A percentile compares a stretch with the other conserved stretches of the same genome.
phyloP scores from a whole-genome alignment of 2,888 invertebrate genomes.

The Meloe dianella region DNA sequence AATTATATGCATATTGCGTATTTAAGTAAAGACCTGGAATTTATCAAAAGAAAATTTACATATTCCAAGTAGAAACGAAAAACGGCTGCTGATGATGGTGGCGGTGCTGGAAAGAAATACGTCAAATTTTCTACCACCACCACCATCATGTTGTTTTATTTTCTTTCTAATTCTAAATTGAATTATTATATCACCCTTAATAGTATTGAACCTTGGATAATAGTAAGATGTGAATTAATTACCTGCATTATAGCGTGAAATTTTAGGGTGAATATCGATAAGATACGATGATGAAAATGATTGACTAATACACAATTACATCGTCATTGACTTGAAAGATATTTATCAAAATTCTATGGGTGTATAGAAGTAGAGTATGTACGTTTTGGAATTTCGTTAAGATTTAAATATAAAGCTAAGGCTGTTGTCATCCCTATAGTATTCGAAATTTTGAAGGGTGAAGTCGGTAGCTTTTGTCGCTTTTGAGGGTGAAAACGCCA shows the following conservation, averaged over 20 bases:
- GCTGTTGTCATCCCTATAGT: slow-evolving; percentile 22
- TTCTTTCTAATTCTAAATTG: neutral
- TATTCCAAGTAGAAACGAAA: slow-evolving; percentile 34
- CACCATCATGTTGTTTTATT: neutral
- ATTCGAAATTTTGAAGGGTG: slow-evolving; percentile 32
- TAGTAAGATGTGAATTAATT: neutral
- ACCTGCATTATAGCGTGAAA: slow-evolving; percentile 14
- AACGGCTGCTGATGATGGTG: neutral
- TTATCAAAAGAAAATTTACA: slow-evolving; percentile 53
- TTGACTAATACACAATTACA: slow-evolving; percentile 38
- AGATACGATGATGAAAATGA: slow-evolving; percentile 36
- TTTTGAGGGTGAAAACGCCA: slow-evolving; percentile 37
- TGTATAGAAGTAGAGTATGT: slow-evolving; percentile 31
- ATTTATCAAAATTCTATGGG: slow-evolving; percentile 41
- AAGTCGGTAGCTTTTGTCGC: slow-evolving; percentile 43
- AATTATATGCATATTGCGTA: slow-evolving; percentile 53
- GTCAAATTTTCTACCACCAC: neutral
- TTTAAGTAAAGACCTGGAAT: slow-evolving; percentile 46
- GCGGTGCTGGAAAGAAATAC: neutral
- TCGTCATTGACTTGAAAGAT: slow-evolving; percentile 41
- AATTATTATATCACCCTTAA: too few relatives aligned
- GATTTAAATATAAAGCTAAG: slow-evolving; percentile 46
- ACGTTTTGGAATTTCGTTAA: slow-evolving; percentile 47
- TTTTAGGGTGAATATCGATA: slow-evolving; percentile 25
- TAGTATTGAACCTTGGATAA: neutral